Base-by-base conservation (phyloP, 2,888 invertebrate species). In the Caradrina clavipalpis region DNA sequence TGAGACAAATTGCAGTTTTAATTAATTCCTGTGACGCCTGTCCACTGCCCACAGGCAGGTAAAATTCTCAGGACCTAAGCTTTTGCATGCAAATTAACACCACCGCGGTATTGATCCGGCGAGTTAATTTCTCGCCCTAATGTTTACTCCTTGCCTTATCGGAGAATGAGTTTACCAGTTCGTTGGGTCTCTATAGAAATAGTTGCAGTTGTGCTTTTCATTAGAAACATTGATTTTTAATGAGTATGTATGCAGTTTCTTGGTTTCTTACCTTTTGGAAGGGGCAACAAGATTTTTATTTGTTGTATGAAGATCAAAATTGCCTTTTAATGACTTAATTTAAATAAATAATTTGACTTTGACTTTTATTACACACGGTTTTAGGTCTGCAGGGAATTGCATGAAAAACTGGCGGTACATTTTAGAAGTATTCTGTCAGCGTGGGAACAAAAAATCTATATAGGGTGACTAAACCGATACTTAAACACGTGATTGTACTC, bases 1-100 rank as follows among this genome's bases (percentile, higher is more conserved):
- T 89, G 89, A 90, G 89, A 90, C 89, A 89, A 90, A 91, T 88
- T 90, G 85, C 88, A 86, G 80, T 88, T 90, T 90, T 90, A 91
- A 91, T 91, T 88, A 90, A 88, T 86, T 86, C 86, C 80, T 81
- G 81, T 82, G 82, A 80, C 79, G 47, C 76, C 76, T 81, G 81
- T 70, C 77, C 86, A 80, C 67, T 85, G 80, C 70, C 65, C 83
- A 68, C 71, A 66, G 81, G 75, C 80, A 87, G 70, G 70, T 72
- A 66, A 90, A 87, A 88, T 83, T 87, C 82, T 86, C 86, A 80
- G 75, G 76, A 81, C 87, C 80, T 80, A 73, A 79, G 87, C 89
- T 90, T 90, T 89, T 77, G 81, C 82, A 91, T 90, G 90, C 89
- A 91, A 90, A 91, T 91, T 87, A 84, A 83, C 83, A 78, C 77